These are phyloP conservation scores for Chymomyza caudatula DNA, from an alignment of 2,888 invertebrate species.

Conservation along the genomic window DNA sequence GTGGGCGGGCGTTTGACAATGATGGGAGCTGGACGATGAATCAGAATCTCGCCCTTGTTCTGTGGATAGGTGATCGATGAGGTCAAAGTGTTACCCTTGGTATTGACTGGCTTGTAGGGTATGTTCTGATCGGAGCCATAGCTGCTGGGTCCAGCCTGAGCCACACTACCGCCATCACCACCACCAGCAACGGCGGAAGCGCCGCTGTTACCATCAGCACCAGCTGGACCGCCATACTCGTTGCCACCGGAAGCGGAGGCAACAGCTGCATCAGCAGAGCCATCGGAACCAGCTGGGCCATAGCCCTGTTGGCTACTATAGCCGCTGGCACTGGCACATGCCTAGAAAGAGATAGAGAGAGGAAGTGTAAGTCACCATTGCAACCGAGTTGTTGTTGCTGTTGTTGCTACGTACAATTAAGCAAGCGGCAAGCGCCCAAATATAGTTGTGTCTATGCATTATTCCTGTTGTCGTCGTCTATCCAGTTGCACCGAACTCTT, in stretches of 20 bases:
- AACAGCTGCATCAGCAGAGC: conserved; percentile 41
- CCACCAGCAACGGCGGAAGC: conserved; percentile 22
- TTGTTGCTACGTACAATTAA: conserved; percentile 71
- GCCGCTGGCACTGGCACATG: conserved; percentile 56
- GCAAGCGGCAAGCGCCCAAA: conserved; percentile 73
- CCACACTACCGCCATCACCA: conserved; percentile 41
- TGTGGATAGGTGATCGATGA: conserved; percentile 74
- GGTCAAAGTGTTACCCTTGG: conserved; percentile 67
- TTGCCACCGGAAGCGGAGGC: conserved; percentile 38
- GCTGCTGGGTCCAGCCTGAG: conserved; percentile 44
- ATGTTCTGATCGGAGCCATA: conserved; percentile 64
- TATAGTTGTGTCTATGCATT: conserved; percentile 71
- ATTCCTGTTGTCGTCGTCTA: conserved; percentile 53
- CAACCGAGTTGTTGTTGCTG: not conserved
- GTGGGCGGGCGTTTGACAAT: conserved; percentile 77
- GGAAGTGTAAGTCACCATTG: not conserved
- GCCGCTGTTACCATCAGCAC: conserved; percentile 11
- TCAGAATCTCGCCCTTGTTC: conserved; percentile 77
- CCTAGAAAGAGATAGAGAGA: conserved; percentile 27
- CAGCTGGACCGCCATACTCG: conserved; percentile 27
- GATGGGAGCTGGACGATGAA: conserved; percentile 77
- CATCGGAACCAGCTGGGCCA: conserved; percentile 34
- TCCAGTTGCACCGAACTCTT: conserved; percentile 32
- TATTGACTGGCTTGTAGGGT: conserved; percentile 69
- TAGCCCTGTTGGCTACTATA: conserved; percentile 32